Base-by-base conservation (phyloP, 2,797 vertebrate species). In the Crax fasciolata region DNA sequence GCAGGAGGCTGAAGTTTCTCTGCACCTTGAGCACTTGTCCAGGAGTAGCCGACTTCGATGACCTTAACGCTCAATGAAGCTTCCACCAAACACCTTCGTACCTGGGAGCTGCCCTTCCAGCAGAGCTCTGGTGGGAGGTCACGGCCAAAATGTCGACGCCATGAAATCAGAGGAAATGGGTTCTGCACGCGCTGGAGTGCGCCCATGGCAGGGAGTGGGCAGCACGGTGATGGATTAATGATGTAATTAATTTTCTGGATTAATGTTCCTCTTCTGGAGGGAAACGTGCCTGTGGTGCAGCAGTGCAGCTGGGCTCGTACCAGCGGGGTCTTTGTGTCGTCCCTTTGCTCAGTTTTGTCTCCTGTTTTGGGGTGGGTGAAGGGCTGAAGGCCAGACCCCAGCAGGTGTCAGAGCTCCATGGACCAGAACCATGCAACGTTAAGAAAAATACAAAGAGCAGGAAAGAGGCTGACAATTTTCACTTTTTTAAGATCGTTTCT, bases 1-100 rank as follows among this genome's bases (percentile, higher is more conserved):
- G 58, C 1, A 9, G 18, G 51, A 25, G 1, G 1, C 78, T 6
- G 68, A 30, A 43, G 48, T 89, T 52, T 63, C 79, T 46, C 62
- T 52, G 13, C 44, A 6, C 59, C 43, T 44, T 2, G 11, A 58
- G 21, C 73, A 5, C 19, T 43, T 4, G 16, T 55, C 65, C 32
- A 2, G 44, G 2, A 1, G 10, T 0, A 6, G 25, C 21, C 67
- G 48, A 3, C 44, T 35, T 43, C 0, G 2, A 3, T 7, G 21
- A 39, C 49, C 38, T 13, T 30, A 30, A 7, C 1, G 12, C 41
- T 77, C 61, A 24, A 43, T 1, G n/a, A 41, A 41, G 74, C 43
- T 68, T 39, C 28, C 27, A 20, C 38, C 55, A 2, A 51, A 55
- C 51, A 4, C 13, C 71, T 43, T 35, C 75, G 35, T 38, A 5